These are phyloP conservation scores for Drosophila prolongata DNA, from an alignment of 2,888 invertebrate genomes.

Conservation along the genomic window DNA sequence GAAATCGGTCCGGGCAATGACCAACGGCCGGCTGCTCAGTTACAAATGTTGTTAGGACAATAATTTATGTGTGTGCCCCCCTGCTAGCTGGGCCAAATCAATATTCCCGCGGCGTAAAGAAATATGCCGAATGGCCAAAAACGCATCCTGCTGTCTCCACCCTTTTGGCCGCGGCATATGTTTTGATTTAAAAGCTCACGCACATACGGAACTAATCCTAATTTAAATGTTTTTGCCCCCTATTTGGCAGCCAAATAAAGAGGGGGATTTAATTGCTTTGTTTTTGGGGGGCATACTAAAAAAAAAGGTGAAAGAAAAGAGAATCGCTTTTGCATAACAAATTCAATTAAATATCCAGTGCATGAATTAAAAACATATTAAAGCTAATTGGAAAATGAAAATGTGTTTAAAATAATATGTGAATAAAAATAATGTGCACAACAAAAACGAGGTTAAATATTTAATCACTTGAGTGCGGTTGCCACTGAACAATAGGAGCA, in stretches of 20 bases:
- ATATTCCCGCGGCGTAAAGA: constrained; percentile 65
- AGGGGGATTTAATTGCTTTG: constrained; percentile 65
- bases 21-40: constrained; percentile 46
- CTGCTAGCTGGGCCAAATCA: constrained; percentile 48
- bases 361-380: constrained; percentile 63
- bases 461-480: constrained; percentile 34
- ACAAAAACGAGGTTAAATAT: constrained; percentile 24
- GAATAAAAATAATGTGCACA: background rate
- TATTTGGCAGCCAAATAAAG: constrained; percentile 32
- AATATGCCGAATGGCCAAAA: constrained; percentile 53
- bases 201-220: constrained; percentile 67
- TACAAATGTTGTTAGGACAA: constrained; percentile 68
- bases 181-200: constrained; percentile 64
- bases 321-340: constrained; percentile 60
- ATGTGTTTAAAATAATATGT: constrained; percentile 44
- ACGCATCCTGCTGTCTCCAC: constrained; percentile 27
- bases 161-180: constrained; percentile 50
- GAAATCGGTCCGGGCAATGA: constrained; percentile 37
- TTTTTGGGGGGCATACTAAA: constrained; percentile 11
- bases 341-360: constrained; percentile 61
- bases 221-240: constrained; percentile 63
- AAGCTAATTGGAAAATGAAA: constrained; percentile 59
- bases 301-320: constrained; percentile 23
- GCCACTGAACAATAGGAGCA: constrained; percentile 16
- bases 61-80: constrained; percentile 66